Percentiles rank a stretch among this genome's conserved stretches.
Conservation (phyloP, 2,888 invertebrate genomes). For the Cephus spinipes region DNA sequence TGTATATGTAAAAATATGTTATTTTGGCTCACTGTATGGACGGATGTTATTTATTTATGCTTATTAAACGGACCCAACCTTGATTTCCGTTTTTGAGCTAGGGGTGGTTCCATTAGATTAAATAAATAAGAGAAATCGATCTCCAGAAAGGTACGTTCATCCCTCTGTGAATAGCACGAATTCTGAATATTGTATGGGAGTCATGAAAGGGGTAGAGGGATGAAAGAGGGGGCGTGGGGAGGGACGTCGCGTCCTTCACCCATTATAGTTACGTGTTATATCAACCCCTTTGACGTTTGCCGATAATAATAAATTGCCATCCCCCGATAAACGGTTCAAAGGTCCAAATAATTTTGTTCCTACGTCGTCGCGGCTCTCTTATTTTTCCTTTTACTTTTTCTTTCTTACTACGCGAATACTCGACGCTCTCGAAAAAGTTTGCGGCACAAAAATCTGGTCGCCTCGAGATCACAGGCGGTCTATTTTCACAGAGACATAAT, state of each 20-base stretch:
- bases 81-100: not conserved
- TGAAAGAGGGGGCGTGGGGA: too few species aligned
- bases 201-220: too few species aligned
- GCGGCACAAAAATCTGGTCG: not conserved
- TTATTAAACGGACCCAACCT: not conserved
- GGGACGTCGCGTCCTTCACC: not conserved
- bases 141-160: not conserved
- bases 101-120: not conserved
- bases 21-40: not conserved
- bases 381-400: not conserved
- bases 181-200: not conserved
- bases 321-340: not conserved
- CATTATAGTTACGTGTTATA: not conserved
- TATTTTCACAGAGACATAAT: constrained; percentile 23
- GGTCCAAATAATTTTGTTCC: not conserved
- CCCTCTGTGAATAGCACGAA: not conserved
- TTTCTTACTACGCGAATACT: not conserved
- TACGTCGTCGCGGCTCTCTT: not conserved
- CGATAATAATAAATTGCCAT: not conserved
- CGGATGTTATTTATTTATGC: not conserved
- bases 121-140: not conserved
- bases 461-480: constrained; percentile 1
- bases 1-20: not conserved
- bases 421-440: not conserved
- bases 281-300: not conserved